Evolutionary conservation across 2,113 vertebrate species (phyloP).

Genomic region (Dasyornis broadbenti): DNA sequence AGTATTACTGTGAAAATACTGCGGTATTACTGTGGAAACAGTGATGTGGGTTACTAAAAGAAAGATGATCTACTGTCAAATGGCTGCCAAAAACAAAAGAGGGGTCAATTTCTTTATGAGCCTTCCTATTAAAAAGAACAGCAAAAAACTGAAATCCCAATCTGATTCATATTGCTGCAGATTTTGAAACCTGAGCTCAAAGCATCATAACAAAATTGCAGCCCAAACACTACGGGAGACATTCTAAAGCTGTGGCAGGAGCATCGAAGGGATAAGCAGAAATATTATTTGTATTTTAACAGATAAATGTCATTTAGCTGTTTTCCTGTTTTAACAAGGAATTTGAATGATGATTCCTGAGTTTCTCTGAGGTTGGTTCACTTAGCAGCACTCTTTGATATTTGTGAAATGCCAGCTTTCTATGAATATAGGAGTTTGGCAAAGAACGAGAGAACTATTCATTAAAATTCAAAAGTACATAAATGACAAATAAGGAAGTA

Average conservation of each 20-base stretch:
- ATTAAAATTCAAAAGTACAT: conserved; percentile 70
- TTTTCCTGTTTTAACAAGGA: conserved; percentile 50
- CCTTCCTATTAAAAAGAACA: conserved; percentile 25
- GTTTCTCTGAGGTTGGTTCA: conserved; percentile 64
- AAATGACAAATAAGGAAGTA: conserved; percentile 71
- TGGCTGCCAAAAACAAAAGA: conserved; percentile 21
- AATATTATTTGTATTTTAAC: conserved; percentile 50
- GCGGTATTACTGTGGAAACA: conserved; percentile 50
- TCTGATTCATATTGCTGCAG: background rate
- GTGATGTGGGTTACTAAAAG: conserved; percentile 33
- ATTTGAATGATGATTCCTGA: conserved; percentile 53
- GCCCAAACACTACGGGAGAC: background rate
- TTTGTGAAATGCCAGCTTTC: conserved; percentile 73
- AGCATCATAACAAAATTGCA: background rate
- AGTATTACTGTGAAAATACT: conserved; percentile 26
- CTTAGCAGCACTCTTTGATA: conserved; percentile 65
- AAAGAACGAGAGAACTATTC: conserved; percentile 64
- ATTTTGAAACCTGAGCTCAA: conserved; percentile 31
- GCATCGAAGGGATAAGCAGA: conserved; percentile 1
- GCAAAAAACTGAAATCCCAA: background rate
- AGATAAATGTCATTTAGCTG: conserved; percentile 53
- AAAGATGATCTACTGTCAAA: conserved; percentile 41
- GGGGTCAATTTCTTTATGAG: conserved; percentile 22
- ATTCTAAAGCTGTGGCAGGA: background rate
- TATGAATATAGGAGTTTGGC: conserved; percentile 71